phyloP scores from a whole-genome alignment of 1,140 invertebrate genomes.

The Lamellibrachia luymesi region DNA sequence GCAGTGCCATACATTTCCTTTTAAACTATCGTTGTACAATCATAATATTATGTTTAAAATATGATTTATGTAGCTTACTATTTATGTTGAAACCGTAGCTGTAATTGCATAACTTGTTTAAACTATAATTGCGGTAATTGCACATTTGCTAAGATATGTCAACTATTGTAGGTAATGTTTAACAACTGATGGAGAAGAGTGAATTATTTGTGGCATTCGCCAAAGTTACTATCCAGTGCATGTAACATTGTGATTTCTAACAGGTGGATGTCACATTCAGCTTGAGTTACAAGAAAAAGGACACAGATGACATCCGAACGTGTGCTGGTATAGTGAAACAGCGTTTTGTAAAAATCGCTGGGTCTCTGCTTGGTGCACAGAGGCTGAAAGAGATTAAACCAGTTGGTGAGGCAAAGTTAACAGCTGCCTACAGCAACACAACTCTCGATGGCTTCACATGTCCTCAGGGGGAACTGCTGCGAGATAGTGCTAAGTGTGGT shows the following conservation, averaged over 20 bases:
- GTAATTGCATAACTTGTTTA: too few species aligned
- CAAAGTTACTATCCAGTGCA: neutral
- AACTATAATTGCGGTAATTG: too few species aligned
- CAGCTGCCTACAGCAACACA: neutral
- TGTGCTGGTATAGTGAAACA: neutral
- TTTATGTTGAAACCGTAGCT: too few species aligned
- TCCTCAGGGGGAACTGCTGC: neutral
- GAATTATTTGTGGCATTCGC: neutral
- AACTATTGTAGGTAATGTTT: too few species aligned
- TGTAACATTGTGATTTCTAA: neutral
- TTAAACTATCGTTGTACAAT: too few species aligned
- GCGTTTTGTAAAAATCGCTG: neutral
- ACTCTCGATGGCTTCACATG: neutral
- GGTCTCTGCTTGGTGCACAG: neutral
- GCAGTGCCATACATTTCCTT: too few species aligned
- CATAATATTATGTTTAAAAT: too few species aligned
- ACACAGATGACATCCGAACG: neutral
- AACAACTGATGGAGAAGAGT: too few species aligned
- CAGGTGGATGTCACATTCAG: neutral
- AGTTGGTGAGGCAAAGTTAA: neutral
- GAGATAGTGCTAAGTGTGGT: neutral
- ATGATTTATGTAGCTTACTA: too few species aligned
- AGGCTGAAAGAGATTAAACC: neutral
- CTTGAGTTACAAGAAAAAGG: neutral
- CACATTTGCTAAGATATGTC: too few species aligned